A percentile compares a stretch with the other conserved stretches of the same genome.
These are phyloP conservation scores for Notolabrus celidotus DNA, from an alignment of 2,797 vertebrate genomes.

Conservation along the genomic window DNA sequence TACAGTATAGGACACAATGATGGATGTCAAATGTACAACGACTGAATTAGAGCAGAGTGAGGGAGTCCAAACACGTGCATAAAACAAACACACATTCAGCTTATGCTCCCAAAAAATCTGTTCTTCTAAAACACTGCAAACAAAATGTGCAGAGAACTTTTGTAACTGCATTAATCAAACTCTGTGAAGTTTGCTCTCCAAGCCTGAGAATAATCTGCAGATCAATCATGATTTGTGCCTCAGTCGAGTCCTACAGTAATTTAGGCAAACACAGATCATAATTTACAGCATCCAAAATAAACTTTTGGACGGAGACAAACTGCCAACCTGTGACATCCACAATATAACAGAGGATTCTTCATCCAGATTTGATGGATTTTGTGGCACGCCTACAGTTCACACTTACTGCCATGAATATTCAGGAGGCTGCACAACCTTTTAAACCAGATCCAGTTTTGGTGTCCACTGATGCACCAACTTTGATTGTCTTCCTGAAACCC, in stretches of 20 bases:
- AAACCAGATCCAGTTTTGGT: background rate
- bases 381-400: background rate
- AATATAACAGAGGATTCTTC: background rate
- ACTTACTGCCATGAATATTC: background rate
- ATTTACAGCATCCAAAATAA: slow-evolving; percentile 2
- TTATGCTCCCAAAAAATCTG: background rate
- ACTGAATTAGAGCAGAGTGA: too few species aligned
- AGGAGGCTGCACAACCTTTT: background rate
- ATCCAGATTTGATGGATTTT: slow-evolving; percentile 4
- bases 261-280: background rate
- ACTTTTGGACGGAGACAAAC: background rate
- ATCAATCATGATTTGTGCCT: slow-evolving; percentile 1
- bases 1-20: too few species aligned
- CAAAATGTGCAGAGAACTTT: background rate
- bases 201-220: background rate
- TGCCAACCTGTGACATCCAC: too few species aligned
- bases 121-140: background rate
- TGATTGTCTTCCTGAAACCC: too few species aligned
- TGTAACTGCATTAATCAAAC: background rate
- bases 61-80: background rate
- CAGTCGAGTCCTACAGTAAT: background rate
- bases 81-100: background rate
- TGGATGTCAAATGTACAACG: too few species aligned
- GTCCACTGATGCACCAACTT: background rate
- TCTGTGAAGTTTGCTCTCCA: background rate